These are phyloP conservation scores for Eilema caniola DNA, from an alignment of 2,888 invertebrate species.

Conservation along the genomic window DNA sequence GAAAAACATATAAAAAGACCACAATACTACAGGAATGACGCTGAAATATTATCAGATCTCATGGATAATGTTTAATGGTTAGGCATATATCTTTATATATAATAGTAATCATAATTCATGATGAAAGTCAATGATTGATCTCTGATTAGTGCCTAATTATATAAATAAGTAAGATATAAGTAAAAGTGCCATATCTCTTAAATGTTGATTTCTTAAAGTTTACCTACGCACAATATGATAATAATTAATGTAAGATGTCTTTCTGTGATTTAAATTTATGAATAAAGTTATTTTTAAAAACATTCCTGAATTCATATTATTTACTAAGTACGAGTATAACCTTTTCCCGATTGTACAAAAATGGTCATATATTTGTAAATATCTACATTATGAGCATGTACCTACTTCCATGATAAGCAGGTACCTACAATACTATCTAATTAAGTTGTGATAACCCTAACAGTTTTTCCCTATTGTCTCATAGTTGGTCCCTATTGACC, in stretches of 20 bases:
- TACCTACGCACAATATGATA: too few species aligned
- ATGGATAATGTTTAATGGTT: conserved; percentile 7
- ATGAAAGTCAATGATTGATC: too few species aligned
- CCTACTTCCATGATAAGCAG: conserved; percentile 4
- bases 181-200: too few species aligned
- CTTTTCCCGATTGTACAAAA: conserved; percentile 6
- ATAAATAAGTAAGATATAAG: conserved; percentile 2
- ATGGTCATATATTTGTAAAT: not conserved
- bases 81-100: conserved; percentile 6
- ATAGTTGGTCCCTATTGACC: conserved; percentile 3
- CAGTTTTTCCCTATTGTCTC: conserved; percentile 5
- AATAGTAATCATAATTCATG: too few species aligned
- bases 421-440: conserved; percentile 3
- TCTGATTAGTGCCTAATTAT: conserved; percentile 6
- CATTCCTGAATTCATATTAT: conserved; percentile 6
- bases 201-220: too few species aligned
- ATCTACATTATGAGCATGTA: too few species aligned
- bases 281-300: not conserved
- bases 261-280: not conserved
- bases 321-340: conserved; percentile 5
- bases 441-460: not conserved
- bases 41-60: conserved; percentile 11
- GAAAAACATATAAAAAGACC: conserved; percentile 7
- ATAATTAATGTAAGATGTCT: not conserved
- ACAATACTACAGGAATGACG: conserved; percentile 8